Base-by-base conservation (phyloP, 1,140 invertebrate species). In the Solenopsis fugax region DNA sequence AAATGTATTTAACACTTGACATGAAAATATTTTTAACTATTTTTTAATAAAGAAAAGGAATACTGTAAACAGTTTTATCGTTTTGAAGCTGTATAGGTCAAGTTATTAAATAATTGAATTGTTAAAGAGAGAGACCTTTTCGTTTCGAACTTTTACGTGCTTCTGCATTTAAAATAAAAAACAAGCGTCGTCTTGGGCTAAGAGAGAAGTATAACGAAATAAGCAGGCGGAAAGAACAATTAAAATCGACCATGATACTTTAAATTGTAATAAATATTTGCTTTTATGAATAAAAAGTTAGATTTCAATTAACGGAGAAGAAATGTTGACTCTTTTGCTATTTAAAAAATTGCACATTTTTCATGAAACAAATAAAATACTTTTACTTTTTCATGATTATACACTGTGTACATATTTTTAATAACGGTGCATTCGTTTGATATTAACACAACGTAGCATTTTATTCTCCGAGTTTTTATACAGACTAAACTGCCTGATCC, bases 351-450 rank as follows among this genome's bases (percentile, higher is more conserved):
- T 54, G 29, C 24, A 29, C 29, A 72, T 72, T 12, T 18, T 7
- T 52, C 29, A 56, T 5, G 18, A 73, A 73, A 2, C 21, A 69
- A 48, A 54, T 54, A 73, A 73, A 73, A n/a, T 54, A n/a, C 1
- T 67, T 37, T 9, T 1, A 45, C 52, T 54, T 72, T 37, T 48
- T 71, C 12, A 21, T 56, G 21, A 58, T 75, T 75, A 58, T 2
- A 45, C 5, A 21, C 41, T 4, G 2, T 4, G 21, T 58, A 52
- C 6, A 41, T 41, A 48, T 48, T 48, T 48, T 69, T 50, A 69
- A 50, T 50, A 69, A 29, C 1, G 16, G 16, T 10, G 41, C 13
- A 29, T 69, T 50, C 6, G 6, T 69, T 69, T 29, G 13, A 7
- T 48, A 24, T 69, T n/a, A 69, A 50, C 2, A 50, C 21, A 6